A percentile compares a stretch with the other conserved stretches of the same genome.
Conservation (phyloP, 2,888 invertebrate species). For the Odontocerum albicorne region DNA sequence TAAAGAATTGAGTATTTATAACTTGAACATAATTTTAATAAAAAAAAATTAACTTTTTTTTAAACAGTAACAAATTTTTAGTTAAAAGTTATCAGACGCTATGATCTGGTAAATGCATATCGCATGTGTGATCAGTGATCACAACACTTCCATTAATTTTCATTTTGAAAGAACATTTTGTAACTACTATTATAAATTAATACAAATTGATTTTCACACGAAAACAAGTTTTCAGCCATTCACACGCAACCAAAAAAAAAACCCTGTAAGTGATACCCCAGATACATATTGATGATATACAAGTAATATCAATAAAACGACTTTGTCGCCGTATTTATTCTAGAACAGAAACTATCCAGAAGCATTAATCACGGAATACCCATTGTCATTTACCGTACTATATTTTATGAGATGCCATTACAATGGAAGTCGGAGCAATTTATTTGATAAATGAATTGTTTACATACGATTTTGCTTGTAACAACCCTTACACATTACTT, state of each 20-base stretch:
- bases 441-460: slow-evolving; percentile 28
- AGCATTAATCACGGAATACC: slow-evolving; percentile 19
- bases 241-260: slow-evolving; percentile 19
- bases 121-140: too few species aligned
- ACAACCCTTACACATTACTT: slow-evolving; percentile 10
- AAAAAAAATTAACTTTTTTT: too few species aligned
- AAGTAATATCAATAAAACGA: slow-evolving; percentile 9
- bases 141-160: too few species aligned
- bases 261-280: slow-evolving; percentile 9
- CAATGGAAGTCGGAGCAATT: slow-evolving; percentile 14
- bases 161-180: too few species aligned
- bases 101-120: too few species aligned
- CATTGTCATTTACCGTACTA: slow-evolving; percentile 9
- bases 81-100: too few species aligned
- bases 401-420: slow-evolving; percentile 22
- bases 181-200: too few species aligned
- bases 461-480: slow-evolving; percentile 17
- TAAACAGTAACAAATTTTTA: too few species aligned
- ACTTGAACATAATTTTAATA: too few species aligned
- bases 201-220: slow-evolving; percentile 33
- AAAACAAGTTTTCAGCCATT: slow-evolving; percentile 26
- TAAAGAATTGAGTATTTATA: too few species aligned
- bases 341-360: slow-evolving; percentile 2
- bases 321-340: slow-evolving; percentile 3
- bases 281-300: slow-evolving; percentile 17